Conservation (phyloP, 1,140 invertebrate genomes). For the Trinorchestia longiramus region DNA sequence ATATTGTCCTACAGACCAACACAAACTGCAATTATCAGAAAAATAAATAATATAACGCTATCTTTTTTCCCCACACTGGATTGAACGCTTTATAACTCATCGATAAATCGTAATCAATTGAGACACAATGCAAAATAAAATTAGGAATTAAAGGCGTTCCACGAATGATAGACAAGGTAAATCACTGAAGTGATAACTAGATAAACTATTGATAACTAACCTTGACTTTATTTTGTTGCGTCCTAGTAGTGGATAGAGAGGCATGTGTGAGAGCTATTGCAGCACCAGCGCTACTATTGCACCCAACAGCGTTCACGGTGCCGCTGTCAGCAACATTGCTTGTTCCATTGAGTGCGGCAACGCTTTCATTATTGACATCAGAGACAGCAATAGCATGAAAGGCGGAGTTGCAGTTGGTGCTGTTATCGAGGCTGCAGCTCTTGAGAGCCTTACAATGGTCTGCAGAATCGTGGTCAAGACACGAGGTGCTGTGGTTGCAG, state of each 20-base stretch:
- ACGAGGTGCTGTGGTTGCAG: constrained; percentile 21
- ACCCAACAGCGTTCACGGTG: not conserved
- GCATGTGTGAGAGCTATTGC: not conserved
- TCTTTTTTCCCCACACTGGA: not conserved
- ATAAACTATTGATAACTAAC: not conserved
- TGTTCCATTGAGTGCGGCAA: not conserved
- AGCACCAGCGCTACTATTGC: not conserved
- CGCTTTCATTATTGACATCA: not conserved
- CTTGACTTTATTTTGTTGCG: not conserved
- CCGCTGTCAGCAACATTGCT: not conserved
- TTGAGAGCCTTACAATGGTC: not conserved
- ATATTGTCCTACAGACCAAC: not conserved
- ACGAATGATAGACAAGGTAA: not conserved
- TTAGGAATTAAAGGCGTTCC: not conserved
- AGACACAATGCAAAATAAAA: not conserved
- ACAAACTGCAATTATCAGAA: not conserved
- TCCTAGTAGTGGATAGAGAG: not conserved
- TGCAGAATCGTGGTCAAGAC: not conserved
- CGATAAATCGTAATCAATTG: not conserved
- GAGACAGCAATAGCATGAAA: not conserved
- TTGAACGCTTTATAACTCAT: not conserved
- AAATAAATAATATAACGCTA: not conserved
- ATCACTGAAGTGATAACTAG: not conserved
- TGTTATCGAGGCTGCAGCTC: constrained; percentile 18
- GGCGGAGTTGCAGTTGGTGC: not conserved